A percentile compares a stretch with the other conserved stretches of the same genome.
These are phyloP conservation scores for Ifrita kowaldi DNA, from an alignment of 2,113 vertebrate species.

Conservation along the genomic window DNA sequence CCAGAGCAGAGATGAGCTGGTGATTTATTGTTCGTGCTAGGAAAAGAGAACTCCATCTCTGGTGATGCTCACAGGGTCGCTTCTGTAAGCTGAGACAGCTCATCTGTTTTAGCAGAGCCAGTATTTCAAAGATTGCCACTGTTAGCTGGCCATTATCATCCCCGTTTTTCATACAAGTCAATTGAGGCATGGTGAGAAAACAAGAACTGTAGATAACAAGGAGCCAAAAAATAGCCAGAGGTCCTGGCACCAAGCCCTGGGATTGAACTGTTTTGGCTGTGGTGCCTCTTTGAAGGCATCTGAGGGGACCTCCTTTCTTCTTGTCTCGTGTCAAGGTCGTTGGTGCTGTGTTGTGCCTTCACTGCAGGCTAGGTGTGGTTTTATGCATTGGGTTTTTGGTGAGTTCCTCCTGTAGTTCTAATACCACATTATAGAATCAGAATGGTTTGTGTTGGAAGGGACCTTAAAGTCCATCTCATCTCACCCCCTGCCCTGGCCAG, in stretches of 20 bases:
- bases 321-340: not conserved
- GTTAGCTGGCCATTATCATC: not conserved
- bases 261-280: not conserved
- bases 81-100: slow-evolving; percentile 12
- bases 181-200: not conserved
- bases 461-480: rapidly evolving
- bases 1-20: not conserved
- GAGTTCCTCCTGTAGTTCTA: not conserved
- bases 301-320: not conserved
- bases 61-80: not conserved
- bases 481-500: not conserved
- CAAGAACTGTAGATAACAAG: not conserved
- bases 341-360: not conserved
- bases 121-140: not conserved
- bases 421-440: not conserved
- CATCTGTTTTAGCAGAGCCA: not conserved
- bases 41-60: not conserved
- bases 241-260: not conserved
- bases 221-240: not conserved
- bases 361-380: not conserved
- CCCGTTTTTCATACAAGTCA: not conserved
- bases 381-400: not conserved
- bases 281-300: not conserved
- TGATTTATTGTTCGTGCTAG: not conserved
- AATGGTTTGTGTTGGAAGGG: not conserved